phyloP scores from a whole-genome alignment of 2,888 invertebrate genomes.

The Stenotaenia linearis region DNA sequence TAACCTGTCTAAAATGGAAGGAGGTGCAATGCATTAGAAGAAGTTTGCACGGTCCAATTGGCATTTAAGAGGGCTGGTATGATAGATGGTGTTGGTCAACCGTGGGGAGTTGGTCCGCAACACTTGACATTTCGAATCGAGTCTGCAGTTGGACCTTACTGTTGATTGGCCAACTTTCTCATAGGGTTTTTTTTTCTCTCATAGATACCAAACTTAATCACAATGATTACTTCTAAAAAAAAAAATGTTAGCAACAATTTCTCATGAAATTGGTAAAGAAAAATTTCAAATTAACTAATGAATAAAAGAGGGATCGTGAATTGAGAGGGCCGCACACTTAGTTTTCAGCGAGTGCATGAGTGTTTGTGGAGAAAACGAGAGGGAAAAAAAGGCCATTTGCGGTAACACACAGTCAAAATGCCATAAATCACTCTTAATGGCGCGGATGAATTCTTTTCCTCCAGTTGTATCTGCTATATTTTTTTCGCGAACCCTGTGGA shows the following conservation, averaged over 20 bases:
- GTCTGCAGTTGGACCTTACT: background rate
- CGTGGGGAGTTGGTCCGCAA: background rate
- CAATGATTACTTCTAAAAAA: background rate
- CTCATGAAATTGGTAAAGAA: no score
- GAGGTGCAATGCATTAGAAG: constrained; percentile 21
- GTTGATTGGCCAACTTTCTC: background rate
- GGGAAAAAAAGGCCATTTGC: background rate
- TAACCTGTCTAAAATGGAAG: constrained; percentile 7
- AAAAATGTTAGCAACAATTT: no score
- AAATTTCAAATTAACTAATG: background rate
- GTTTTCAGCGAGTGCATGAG: background rate
- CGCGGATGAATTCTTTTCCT: background rate
- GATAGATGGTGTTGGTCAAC: constrained; percentile 15
- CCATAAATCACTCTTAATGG: background rate
- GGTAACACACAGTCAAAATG: background rate
- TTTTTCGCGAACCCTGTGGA: background rate
- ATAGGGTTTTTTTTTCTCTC: background rate
- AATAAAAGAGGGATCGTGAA: background rate
- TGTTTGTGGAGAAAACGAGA: background rate
- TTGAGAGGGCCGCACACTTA: background rate
- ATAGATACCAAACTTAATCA: background rate
- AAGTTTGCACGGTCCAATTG: constrained; percentile 21
- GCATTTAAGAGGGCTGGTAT: background rate
- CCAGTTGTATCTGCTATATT: background rate
- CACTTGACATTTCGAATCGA: background rate